Base-by-base conservation (phyloP, 1,140 invertebrate species). In the Pemphigus obesinymphae region DNA sequence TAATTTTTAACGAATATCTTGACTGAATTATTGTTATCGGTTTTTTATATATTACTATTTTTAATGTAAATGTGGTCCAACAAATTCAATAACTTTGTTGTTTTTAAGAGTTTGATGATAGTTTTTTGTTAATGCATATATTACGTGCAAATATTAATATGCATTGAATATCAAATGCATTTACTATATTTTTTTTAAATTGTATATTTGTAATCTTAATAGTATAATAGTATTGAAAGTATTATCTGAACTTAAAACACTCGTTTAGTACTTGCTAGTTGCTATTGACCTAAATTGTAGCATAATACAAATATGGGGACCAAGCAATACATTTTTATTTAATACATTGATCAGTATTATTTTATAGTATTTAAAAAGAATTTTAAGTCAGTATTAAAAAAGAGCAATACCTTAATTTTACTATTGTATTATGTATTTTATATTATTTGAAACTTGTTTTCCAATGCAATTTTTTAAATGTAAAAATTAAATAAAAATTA, bases 291-390 rank as follows among this genome's bases (percentile, higher is more conserved):
- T 70, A 26, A 45, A 45, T 70, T 29, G 7, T 45, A 26, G 37
- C 37, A n/a, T 45, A 1, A 45, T 45, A 8, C 13, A 70, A 17
- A 70, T 29, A 17, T 17, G 23, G 37, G 37, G 13, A 45, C 5
- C 68, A 70, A 70, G 40, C 68, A 70, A 70, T 70, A 70, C 10
- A 43, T 43, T 29, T 70, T 29, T 37, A n/a, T 66, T 37, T 66
- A 31, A 34, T 63, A 17, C 29, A 15, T 63, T n/a, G 31, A 43
- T 70, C 11, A 26, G 34, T 70, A 70, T 70, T 40, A 66, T 70
- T 43, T 50, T n/a, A 20, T 50, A 43, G n/a, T 43, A 70, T 26
- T 70, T 17, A 17, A n/a, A 37, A n/a, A 37, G n/a, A 8, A 20
- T 70, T 29, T n/a, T n/a, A n/a, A 70, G 37, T 70, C 66, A 70